These are phyloP conservation scores for Frankliniella fusca DNA, from an alignment of 2,888 invertebrate species.

Conservation along the genomic window DNA sequence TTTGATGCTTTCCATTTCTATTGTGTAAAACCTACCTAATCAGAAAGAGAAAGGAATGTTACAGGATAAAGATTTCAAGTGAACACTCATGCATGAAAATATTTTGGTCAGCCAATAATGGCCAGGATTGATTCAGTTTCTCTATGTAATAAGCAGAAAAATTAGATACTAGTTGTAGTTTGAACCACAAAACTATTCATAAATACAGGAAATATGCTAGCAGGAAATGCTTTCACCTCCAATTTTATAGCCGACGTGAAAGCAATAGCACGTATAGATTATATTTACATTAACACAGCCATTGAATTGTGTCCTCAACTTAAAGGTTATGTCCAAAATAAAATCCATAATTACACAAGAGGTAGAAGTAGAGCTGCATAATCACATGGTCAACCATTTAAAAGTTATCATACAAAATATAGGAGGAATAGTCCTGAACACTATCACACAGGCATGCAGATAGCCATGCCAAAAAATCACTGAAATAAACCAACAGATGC, in stretches of 20 bases:
- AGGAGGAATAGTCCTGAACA: constrained; percentile 13
- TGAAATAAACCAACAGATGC: neutral
- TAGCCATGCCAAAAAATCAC: neutral
- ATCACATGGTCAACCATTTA: constrained; percentile 14
- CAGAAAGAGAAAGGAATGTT: neutral
- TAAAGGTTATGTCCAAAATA: neutral
- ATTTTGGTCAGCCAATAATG: neutral
- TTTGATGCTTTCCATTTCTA: neutral
- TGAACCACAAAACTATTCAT: neutral
- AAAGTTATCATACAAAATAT: constrained; percentile 14
- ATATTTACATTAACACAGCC: neutral
- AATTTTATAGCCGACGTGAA: neutral
- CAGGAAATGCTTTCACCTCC: neutral
- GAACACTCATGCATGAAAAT: neutral
- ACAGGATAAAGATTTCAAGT: neutral
- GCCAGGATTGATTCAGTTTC: neutral
- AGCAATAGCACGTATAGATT: neutral
- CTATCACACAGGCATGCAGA: constrained; percentile 4
- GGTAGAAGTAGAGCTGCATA: constrained; percentile 7
- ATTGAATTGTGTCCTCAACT: neutral
- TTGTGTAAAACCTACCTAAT: neutral
- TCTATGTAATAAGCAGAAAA: neutral
- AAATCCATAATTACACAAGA: constrained; percentile 4
- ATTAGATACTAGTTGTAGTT: neutral
- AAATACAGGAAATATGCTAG: neutral